Conservation (phyloP, 1,140 invertebrate genomes). For the Leptestheria dahalacensis region DNA sequence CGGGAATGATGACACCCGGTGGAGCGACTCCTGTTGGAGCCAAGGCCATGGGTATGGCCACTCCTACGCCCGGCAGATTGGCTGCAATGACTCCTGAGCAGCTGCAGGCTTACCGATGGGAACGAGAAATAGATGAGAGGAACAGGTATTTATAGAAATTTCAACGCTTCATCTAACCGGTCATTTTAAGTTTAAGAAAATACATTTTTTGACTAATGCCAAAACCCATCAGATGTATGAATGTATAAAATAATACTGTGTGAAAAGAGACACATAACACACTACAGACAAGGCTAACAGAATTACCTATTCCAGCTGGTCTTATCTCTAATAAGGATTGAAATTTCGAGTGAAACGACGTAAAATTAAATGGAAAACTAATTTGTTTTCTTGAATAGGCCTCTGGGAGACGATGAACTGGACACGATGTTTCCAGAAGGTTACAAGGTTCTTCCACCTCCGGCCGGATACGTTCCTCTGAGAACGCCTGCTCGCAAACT, state of each 20-base stretch:
- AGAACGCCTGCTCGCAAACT: constrained; percentile 92
- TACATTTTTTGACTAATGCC: too few species aligned
- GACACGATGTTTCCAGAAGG: constrained; percentile 94
- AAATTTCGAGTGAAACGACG: too few species aligned
- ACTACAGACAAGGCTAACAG: too few species aligned
- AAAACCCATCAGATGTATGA: too few species aligned
- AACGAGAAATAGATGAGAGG: constrained; percentile 94
- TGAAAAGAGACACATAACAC: too few species aligned
- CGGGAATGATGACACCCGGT: constrained; percentile 49
- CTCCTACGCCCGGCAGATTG: constrained; percentile 83
- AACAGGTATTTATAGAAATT: constrained; percentile 49
- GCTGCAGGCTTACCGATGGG: constrained; percentile 95
- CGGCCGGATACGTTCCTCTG: constrained; percentile 89
- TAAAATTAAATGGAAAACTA: too few species aligned
- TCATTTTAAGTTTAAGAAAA: too few species aligned
- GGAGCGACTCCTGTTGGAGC: constrained; percentile 82
- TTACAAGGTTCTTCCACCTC: constrained; percentile 92
- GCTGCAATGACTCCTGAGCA: constrained; percentile 98
- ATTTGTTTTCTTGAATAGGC: constrained; percentile 36
- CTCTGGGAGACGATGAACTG: constrained; percentile 90
- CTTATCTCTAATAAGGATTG: too few species aligned
- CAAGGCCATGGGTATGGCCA: constrained; percentile 95
- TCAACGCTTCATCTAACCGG: too few species aligned
- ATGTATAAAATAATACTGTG: too few species aligned
- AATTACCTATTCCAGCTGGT: too few species aligned